Evolutionary conservation across 1,140 invertebrate genomes (phyloP).

Genomic region (Eurytemora carolleeae): DNA sequence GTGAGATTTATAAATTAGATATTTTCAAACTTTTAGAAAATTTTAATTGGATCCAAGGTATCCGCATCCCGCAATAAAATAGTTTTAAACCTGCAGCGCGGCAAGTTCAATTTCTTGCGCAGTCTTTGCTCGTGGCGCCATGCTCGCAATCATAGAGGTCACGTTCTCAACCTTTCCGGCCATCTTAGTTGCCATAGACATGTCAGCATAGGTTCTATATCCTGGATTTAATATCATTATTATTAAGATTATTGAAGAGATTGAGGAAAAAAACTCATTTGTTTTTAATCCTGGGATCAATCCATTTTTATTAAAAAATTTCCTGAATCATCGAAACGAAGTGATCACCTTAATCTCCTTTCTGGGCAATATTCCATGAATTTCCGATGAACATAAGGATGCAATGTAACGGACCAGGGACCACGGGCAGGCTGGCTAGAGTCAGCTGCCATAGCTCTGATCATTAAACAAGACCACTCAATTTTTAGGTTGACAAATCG

Average conservation of each 20-base stretch:
- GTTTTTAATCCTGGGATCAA: no score
- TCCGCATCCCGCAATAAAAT: no score
- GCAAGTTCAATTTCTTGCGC: conserved; percentile 53
- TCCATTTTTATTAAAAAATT: no score
- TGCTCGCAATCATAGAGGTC: conserved; percentile 42
- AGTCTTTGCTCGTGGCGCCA: conserved; percentile 35
- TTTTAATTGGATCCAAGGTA: no score
- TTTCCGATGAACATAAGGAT: conserved; percentile 42
- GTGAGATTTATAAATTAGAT: no score
- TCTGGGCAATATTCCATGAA: conserved; percentile 67
- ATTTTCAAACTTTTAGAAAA: no score
- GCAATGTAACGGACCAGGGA: conserved; percentile 55
- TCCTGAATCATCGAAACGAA: no score
- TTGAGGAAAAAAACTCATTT: no score
- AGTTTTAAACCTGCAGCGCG: no score
- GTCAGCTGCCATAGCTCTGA: conserved; percentile 19
- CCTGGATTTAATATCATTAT: no score
- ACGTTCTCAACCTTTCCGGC: conserved; percentile 59
- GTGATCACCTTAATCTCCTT: no score
- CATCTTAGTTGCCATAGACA: conserved; percentile 90
- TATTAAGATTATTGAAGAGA: no score
- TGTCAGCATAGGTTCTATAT: conserved; percentile 56
- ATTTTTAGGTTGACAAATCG: background rate
- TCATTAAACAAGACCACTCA: background rate
- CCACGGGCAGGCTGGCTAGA: conserved; percentile 35